Evolutionary conservation across 37 sponge, comb jelly and placozoan genomes (phyloP), one percentile per base, ranked within the genome.

Genomic region (Beroe forskalii): DNA sequence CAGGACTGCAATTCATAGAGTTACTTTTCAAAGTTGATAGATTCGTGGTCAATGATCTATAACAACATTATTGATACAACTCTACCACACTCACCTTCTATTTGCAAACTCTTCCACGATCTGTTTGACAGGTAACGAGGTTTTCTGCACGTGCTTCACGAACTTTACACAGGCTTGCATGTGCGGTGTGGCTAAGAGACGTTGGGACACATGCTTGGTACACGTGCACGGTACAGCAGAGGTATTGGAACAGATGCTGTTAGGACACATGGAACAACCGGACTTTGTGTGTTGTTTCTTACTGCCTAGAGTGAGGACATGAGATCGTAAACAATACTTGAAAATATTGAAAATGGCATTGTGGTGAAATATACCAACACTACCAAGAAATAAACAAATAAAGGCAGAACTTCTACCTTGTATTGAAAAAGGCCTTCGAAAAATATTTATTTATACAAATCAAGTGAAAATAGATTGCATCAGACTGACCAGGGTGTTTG

Each of bases 141-240:
- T 38, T 28, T 38, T 38, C 8, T 12, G 28, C 25, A 38, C 40
- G 24, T 41, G 44, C 28, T 42, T 80, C 0, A 80, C 86, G 20
- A 80, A 80, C 86, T 80, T 80, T 23, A 80, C 86, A 80, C 86
- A 80, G 27, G 48, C 40, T 24, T 44, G 55, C 86, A 80, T 80
- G 44, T 80, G 86, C 8, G 86, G 86, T n/a, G 86, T 33, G 55
- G 28, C n/a, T 41, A 80, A 48, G 43, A 80, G 48, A 25, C 86
- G 86, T 37, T 80, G 86, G 30, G 86, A 23, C 24, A 27, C 55
- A 25, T 80, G 86, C 42, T 80, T 80, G n/a, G 86, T 80, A 25
- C 86, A 80, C 30, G 43, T 12, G 55, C 86, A 80, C 19, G 35
- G 37, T 32, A 1, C 4, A 42, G 86, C 22, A 0, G 86, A 23